Conservation (phyloP, 1,140 invertebrate genomes). For the Belonocnema kinseyi region DNA sequence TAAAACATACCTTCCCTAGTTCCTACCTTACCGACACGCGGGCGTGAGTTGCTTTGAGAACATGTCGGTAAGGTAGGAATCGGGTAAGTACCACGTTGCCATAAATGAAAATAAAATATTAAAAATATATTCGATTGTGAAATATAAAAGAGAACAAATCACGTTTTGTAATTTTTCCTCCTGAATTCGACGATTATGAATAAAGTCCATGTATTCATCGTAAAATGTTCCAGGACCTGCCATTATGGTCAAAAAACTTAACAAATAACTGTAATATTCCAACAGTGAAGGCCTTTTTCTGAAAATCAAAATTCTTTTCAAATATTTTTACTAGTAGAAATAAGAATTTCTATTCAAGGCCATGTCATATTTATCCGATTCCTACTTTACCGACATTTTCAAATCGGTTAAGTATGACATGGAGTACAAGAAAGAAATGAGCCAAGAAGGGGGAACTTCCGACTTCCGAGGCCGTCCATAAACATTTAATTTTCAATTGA, state of each 20-base stretch:
- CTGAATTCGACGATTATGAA: constrained; percentile 82
- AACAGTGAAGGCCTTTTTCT: constrained; percentile 83
- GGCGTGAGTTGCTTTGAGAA: too few relatives aligned
- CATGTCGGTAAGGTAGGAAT: too few relatives aligned
- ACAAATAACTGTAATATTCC: constrained; percentile 91
- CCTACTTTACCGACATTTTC: too few relatives aligned
- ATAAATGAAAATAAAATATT: not conserved
- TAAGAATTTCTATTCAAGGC: constrained; percentile 31
- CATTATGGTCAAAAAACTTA: constrained; percentile 95
- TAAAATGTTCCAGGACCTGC: constrained; percentile 96
- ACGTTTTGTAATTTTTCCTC: constrained; percentile 68
- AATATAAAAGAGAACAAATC: not conserved
- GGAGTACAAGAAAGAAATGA: too few relatives aligned
- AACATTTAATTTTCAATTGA: too few relatives aligned
- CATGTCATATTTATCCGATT: constrained; percentile 29
- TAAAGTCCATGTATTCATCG: constrained; percentile 93
- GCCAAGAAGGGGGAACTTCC: too few relatives aligned
- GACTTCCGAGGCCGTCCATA: too few relatives aligned
- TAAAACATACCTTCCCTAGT: not conserved
- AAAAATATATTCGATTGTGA: not conserved
- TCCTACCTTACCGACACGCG: too few relatives aligned
- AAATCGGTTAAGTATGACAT: not conserved
- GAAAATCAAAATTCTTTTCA: constrained; percentile 37
- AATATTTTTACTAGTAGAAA: not conserved
- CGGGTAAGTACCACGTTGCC: too few relatives aligned